These are phyloP conservation scores for Piaya cayana DNA, from an alignment of 2,113 vertebrate species.

Conservation along the genomic window DNA sequence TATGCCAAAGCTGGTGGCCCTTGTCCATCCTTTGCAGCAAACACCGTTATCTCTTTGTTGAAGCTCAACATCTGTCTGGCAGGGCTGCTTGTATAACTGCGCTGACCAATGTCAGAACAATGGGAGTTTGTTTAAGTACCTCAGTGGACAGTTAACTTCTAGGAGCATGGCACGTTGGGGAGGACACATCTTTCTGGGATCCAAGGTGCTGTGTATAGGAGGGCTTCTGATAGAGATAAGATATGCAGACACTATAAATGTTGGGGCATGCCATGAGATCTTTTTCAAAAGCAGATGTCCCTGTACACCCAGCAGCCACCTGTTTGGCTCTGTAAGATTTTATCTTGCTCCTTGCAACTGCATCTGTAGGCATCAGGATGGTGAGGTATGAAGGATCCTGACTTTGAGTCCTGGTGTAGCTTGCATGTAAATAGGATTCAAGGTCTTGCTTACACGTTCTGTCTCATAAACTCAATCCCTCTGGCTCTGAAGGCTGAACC, in stretches of 20 bases:
- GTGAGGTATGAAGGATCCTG: neutral
- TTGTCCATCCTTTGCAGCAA: neutral
- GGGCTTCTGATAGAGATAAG: neutral
- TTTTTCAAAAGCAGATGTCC: neutral
- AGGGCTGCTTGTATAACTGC: neutral
- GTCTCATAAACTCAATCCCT: neutral
- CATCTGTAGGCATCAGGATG: neutral
- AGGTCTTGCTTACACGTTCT: neutral
- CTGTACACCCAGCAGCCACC: neutral
- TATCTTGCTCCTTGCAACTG: neutral
- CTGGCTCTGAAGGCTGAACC: neutral
- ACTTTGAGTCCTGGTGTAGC: neutral
- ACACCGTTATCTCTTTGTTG: neutral
- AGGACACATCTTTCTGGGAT: neutral
- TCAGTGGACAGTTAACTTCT: neutral
- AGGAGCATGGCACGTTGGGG: neutral
- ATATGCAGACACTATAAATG: neutral
- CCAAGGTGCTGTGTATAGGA: neutral
- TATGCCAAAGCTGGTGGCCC: neutral
- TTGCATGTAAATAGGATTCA: neutral
- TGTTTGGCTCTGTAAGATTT: neutral
- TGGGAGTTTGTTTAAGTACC: neutral
- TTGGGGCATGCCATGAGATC: neutral
- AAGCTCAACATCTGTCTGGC: neutral
- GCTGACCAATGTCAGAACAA: neutral